Evolutionary conservation across 2,797 vertebrate genomes (phyloP).

Genomic region (Emydoidea blandingii): DNA sequence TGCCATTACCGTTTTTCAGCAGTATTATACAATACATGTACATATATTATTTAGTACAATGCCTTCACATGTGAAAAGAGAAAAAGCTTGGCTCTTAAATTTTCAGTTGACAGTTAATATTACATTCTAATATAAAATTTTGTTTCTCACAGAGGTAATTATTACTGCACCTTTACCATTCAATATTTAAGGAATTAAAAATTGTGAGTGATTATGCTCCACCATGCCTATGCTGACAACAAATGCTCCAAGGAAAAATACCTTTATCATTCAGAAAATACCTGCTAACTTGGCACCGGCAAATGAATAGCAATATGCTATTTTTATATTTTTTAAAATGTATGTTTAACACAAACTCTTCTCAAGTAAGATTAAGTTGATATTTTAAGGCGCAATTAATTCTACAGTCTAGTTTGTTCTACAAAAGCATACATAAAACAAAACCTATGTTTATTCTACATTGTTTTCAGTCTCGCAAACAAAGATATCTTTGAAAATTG

Average conservation of each 20-base stretch:
- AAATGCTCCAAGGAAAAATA: background rate
- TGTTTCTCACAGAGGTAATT: background rate
- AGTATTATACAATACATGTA: background rate
- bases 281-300: too few relatives aligned
- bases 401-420: accelerated
- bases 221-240: background rate
- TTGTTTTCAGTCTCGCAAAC: accelerated
- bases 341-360: background rate
- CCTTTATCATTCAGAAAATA: background rate
- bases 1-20: background rate
- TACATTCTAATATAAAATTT: background rate
- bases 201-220: background rate
- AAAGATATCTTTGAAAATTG: background rate
- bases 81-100: accelerated
- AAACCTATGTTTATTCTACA: accelerated
- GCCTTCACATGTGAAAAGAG: background rate
- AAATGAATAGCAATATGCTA: background rate
- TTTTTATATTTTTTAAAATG: background rate
- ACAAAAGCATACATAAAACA: background rate
- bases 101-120: background rate
- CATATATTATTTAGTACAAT: accelerated
- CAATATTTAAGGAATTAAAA: background rate
- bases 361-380: accelerated
- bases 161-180: background rate
- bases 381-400: background rate